Evolutionary conservation across 1,140 invertebrate genomes (phyloP), one percentile per base, ranked within the genome.

Genomic region (Drosophila pallidifrons): DNA sequence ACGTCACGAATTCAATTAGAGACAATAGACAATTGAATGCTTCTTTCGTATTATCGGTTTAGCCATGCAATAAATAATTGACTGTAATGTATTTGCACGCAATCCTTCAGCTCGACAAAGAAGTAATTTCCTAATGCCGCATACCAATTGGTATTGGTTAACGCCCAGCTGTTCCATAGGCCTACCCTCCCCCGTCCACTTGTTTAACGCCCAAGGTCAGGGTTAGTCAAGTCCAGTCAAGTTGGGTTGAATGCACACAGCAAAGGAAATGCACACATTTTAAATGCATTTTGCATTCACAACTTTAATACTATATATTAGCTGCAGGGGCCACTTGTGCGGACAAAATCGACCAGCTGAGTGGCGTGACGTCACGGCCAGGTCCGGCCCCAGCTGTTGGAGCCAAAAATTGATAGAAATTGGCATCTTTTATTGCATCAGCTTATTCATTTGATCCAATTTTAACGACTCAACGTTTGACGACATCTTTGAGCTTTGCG

Each of bases 351-450:
- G 52, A 58, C 28, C 54, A 66, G 63, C 45, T 59, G 63, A 10
- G 32, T n/a, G 35, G 7, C 35, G 16, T 74, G 71, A 74, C 57
- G 71, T 74, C 71, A 61, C 13, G 20, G 20, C 7, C 25, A 8
- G 3, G 25, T 13, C 45, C 15, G 16, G 20, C 30, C 55, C 28
- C 67, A 60, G 57, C 66, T 60, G 25, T 52, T 52, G 58, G 43
- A 28, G 8, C 2, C 15, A 46, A 1, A 38, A 60, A 60, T 32
- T 46, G 41, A 38, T 30, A 3, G 8, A 32, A 59, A 67, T 74
- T 60, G 65, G 20, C 71, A 68, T 45, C 71, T 45, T 15, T 32
- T 7, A 69, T 74, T 68, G 49, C 71, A 74, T 74, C 71, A 74
- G 65, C 63, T 35, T 59, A 57, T 63, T 47, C 32, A 32, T 57